Conservation (phyloP, 2,113 vertebrate species). For the Callochromis pleurospilus region DNA sequence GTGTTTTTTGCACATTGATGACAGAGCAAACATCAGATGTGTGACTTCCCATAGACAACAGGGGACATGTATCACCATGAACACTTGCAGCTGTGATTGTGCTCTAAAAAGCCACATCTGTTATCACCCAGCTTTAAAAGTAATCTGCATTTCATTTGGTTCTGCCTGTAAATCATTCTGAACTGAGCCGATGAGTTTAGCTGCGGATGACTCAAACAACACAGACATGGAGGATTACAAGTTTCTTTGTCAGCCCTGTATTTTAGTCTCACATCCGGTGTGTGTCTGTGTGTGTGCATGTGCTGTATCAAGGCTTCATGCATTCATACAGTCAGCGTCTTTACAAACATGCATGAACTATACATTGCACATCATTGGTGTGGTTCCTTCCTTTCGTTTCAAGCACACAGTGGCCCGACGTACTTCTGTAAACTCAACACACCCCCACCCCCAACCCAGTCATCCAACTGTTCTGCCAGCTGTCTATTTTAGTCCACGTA, state of each 20-base stretch:
- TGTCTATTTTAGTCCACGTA: constrained; percentile 45
- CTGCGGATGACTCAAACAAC: not conserved
- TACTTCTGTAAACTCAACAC: not conserved
- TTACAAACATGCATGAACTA: not conserved
- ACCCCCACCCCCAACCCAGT: not conserved
- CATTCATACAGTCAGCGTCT: not conserved
- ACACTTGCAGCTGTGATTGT: not conserved
- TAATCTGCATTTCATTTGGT: constrained; percentile 24
- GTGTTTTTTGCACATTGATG: not conserved
- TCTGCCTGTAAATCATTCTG: not conserved
- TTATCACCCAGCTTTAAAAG: constrained; percentile 1
- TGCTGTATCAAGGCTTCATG: not conserved
- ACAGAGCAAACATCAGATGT: not conserved
- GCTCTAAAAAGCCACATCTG: constrained; percentile 6
- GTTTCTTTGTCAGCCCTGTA: not conserved
- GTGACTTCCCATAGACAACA: not conserved
- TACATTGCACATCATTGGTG: not conserved
- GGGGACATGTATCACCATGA: not conserved
- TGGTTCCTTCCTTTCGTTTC: not conserved
- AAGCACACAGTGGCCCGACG: not conserved
- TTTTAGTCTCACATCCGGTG: not conserved
- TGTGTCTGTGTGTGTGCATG: not conserved
- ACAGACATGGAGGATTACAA: constrained; percentile 21
- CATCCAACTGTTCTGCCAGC: constrained; percentile 36
- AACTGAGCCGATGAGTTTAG: not conserved